Conservation (phyloP, 2,888 invertebrate genomes). For the Eristalinus sepulchralis region DNA sequence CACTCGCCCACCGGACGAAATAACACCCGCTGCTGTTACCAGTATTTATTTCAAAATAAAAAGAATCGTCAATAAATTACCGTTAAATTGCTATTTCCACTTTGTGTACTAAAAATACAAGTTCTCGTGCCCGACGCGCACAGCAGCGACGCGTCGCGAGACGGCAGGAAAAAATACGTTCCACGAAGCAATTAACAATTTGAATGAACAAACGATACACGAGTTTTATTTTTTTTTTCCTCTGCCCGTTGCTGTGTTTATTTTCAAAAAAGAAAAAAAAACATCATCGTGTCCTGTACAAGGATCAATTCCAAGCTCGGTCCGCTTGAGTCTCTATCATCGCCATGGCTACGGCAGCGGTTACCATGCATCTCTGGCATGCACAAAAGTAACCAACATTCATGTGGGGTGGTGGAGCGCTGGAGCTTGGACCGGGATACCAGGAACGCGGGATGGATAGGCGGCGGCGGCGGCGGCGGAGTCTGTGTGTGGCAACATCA, state of each 20-base stretch:
- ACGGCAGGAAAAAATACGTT: not conserved
- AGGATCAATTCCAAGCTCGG: slow-evolving; percentile 30
- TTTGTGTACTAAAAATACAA: not conserved
- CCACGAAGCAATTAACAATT: slow-evolving; percentile 25
- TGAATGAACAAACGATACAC: slow-evolving; percentile 10
- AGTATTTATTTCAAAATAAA: slow-evolving; percentile 3
- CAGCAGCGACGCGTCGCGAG: not conserved
- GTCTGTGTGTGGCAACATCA: slow-evolving; percentile 3
- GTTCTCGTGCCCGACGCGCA: not conserved
- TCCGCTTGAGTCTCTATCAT: slow-evolving; percentile 13
- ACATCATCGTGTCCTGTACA: slow-evolving; percentile 8
- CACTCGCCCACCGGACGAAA: not conserved
- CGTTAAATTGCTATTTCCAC: slow-evolving; percentile 5
- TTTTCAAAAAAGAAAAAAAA: not conserved
- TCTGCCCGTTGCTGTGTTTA: not conserved
- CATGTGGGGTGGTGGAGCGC: not conserved
- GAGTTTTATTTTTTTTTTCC: not conserved
- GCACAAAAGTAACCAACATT: slow-evolving; percentile 30
- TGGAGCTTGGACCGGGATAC: no score
- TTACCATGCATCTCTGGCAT: slow-evolving; percentile 32
- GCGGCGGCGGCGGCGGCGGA: not conserved
- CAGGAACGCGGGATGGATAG: no score
- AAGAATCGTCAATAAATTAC: not conserved
- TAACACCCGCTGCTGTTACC: not conserved
- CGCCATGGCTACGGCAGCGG: slow-evolving; percentile 34